Base-by-base conservation (phyloP, 2,797 vertebrate genomes). In the Brachymystax lenok region DNA sequence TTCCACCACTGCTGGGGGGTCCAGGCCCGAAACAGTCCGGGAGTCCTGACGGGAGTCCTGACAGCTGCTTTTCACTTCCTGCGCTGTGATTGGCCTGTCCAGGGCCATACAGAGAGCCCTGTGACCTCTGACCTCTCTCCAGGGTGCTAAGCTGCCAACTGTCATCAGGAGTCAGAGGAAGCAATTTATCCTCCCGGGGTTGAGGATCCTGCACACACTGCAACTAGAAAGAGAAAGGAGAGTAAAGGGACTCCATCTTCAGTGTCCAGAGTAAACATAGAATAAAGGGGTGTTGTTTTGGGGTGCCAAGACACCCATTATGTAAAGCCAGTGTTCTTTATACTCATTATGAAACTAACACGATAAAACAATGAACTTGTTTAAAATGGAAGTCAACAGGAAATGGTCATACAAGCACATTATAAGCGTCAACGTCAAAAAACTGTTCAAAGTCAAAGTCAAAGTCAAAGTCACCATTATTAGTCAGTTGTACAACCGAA, bases 141-240 rank as follows among this genome's bases (percentile, higher is more conserved):
- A 64, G 78, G 77, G 79, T 30, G 82, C 77, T 82, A 79, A 80
- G 79, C 81, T 86, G 83, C 75, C 87, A 87, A 88, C 87, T 88
- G 86, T 90, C 84, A 5, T 80, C 88, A 81, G 69, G 81, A 86
- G 83, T 80, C 84, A 86, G 75, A 84, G 81, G 83, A 86, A 83
- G 74, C 69, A 52, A 90, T 86, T 87, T 87, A 87, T 89, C 73
- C 74, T 79, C 75, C 13, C 3, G 66, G 83, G 88, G 85, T 81
- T 77, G 78, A 81, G 79, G 81, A 84, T 79, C 74, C 69, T 78
- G 78, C 74, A 74, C 64, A 83, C 75, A 79, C 77, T 79, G 80
- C 79, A 79, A 59, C 66, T 30, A 46, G 68, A 54, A 7, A 27
- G 56, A 67, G 71, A 35, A 35, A 51, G 35, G 12, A 5, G 4